Base-by-base conservation (phyloP, 2,888 invertebrate genomes). In the Tanytarsus gracilentus region DNA sequence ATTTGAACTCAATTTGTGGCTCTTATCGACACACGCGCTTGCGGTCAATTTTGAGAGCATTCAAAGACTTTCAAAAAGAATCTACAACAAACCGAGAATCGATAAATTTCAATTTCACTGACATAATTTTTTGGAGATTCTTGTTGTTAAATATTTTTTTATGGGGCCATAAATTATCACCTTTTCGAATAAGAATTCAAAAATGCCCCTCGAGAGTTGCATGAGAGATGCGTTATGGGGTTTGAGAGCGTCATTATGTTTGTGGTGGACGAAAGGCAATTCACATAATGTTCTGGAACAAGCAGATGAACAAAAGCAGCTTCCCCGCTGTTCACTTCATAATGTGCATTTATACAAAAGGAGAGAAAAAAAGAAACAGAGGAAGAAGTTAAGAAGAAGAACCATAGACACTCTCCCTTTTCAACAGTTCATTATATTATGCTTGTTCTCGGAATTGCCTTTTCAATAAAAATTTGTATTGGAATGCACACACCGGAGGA, bases 101-200 rank as follows among this genome's bases (percentile, higher is more conserved):
- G 25, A 58, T 58, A 58, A 48, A 58, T 58, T 58, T 58, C 58
- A 58, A 58, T 58, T 58, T 58, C 21, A 44, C 58, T 44, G 58
- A 29, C 58, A 58, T 40, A 58, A 27, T 58, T 58, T 58, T 21
- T 53, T 52, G 1, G 30, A n/a, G 3, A 30, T 30, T 30, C 23
- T 26, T 27, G 27, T 5, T 36, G 27, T n/a, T 48, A 39, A 58
- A 30, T 44, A 48, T 48, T 30, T 48, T 58, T 44, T 58, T 58
- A 58, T 58, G 58, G 40, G 21, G 25, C 30, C 16, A 56, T 58
- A 58, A 58, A 58, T 58, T 58, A 58, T 58, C 58, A 58, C 58
- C 58, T 58, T 58, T 58, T 9, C 21, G 23, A 44, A 44, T 40
- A 18, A 16, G 7, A 23, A 23, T 23, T 44, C 44, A 23, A 11